A percentile compares a stretch with the other conserved stretches of the same genome.
Conservation (phyloP, 2,888 invertebrate genomes). For the Balanococcus diminutus region DNA sequence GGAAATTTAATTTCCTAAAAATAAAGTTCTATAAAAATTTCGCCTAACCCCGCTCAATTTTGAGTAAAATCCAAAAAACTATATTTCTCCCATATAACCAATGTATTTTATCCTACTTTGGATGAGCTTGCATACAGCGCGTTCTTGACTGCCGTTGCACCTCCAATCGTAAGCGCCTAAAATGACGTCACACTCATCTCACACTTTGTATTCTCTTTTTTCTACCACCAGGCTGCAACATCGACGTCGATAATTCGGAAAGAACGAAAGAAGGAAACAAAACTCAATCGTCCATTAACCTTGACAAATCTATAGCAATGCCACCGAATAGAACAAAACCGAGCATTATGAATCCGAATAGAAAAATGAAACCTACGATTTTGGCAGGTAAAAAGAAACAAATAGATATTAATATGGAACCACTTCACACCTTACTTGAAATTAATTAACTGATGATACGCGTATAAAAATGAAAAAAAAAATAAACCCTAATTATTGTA, state of each 20-base stretch:
- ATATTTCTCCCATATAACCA: no score
- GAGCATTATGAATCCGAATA: not conserved
- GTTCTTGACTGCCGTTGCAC: no score
- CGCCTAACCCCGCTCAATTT: no score
- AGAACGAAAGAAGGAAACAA: no score
- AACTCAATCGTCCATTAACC: not conserved
- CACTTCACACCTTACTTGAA: not conserved
- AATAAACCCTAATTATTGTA: no score
- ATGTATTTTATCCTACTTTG: no score
- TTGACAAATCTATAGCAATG: not conserved
- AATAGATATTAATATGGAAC: not conserved
- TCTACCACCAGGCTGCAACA: slow-evolving; percentile 3
- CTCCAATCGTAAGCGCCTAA: not conserved
- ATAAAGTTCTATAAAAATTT: no score
- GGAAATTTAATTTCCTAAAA: no score
- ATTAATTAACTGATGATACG: not conserved
- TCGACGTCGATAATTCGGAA: not conserved
- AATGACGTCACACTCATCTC: slow-evolving; percentile 17
- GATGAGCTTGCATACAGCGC: no score
- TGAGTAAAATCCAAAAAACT: no score
- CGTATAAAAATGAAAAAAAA: not conserved
- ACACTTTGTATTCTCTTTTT: not conserved
- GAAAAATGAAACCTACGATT: not conserved
- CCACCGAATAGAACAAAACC: not conserved
- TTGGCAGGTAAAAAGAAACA: not conserved